Conservation (phyloP, 2,797 vertebrate genomes). For the Prionace glauca region DNA sequence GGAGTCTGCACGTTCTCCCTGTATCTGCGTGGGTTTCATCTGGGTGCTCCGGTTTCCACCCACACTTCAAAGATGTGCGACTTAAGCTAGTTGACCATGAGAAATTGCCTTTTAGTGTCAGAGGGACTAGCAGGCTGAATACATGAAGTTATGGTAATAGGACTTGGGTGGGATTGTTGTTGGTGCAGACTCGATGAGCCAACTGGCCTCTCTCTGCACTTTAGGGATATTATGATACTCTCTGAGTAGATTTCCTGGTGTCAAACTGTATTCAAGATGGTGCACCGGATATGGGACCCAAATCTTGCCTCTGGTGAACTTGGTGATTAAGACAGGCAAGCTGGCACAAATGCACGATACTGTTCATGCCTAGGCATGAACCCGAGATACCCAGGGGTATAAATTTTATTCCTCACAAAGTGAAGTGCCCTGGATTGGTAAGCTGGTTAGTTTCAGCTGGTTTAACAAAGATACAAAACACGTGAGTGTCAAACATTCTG, state of each 20-base stretch:
- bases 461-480: background rate
- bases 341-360: background rate
- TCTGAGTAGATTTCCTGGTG: background rate
- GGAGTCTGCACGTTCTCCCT: too few relatives aligned
- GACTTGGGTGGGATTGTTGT: too few relatives aligned
- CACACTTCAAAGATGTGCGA: too few relatives aligned
- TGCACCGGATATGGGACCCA: background rate
- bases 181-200: too few relatives aligned
- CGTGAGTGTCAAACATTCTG: background rate
- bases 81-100: too few relatives aligned
- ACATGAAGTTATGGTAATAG: too few relatives aligned
- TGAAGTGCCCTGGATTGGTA: background rate
- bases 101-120: too few relatives aligned
- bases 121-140: too few relatives aligned
- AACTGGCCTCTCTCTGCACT: too few relatives aligned
- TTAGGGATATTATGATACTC: too few relatives aligned
- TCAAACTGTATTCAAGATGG: background rate
- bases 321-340: background rate
- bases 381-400: background rate
- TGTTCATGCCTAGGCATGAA: background rate
- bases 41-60: too few relatives aligned
- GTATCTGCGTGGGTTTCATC: too few relatives aligned
- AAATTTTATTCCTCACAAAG: background rate
- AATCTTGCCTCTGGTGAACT: background rate
- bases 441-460: background rate